Evolutionary conservation across 1,140 invertebrate genomes (phyloP).

Genomic region (Drusus annulatus): DNA sequence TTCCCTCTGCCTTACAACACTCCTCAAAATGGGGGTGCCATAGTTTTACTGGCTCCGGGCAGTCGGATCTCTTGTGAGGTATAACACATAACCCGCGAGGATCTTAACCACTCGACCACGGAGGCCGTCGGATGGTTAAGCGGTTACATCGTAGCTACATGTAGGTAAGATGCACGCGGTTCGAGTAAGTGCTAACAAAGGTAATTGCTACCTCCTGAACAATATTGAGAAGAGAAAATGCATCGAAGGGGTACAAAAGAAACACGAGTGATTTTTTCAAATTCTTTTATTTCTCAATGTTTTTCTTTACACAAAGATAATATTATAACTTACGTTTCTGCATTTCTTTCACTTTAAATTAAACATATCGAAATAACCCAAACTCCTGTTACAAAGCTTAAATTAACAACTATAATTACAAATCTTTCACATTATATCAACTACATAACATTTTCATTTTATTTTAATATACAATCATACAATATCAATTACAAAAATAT

Average conservation of each 20-base stretch:
- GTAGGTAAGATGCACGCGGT: no score
- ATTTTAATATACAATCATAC: conserved; percentile 53
- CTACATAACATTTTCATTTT: conserved; percentile 58
- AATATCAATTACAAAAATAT: conserved; percentile 58
- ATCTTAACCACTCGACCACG: no score
- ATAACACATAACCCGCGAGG: no score
- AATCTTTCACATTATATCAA: conserved; percentile 58
- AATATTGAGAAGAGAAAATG: no score
- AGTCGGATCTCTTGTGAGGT: no score
- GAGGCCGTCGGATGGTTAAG: no score
- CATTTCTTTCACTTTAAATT: conserved; percentile 49
- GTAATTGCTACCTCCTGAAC: no score
- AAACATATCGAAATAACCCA: conserved; percentile 54
- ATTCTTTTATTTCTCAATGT: conserved; percentile 53
- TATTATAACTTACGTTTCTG: conserved; percentile 54
- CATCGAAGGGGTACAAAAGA: background rate
- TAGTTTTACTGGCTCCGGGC: no score
- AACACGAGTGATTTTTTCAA: conserved; percentile 40
- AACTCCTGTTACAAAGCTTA: conserved; percentile 59
- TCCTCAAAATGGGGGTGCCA: no score
- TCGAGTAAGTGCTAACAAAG: no score
- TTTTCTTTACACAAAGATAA: conserved; percentile 57
- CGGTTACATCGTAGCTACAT: no score
- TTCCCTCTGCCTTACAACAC: no score
- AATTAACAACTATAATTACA: conserved; percentile 59